Base-by-base conservation (phyloP, 2,888 invertebrate genomes). In the Capitulum mitella region DNA sequence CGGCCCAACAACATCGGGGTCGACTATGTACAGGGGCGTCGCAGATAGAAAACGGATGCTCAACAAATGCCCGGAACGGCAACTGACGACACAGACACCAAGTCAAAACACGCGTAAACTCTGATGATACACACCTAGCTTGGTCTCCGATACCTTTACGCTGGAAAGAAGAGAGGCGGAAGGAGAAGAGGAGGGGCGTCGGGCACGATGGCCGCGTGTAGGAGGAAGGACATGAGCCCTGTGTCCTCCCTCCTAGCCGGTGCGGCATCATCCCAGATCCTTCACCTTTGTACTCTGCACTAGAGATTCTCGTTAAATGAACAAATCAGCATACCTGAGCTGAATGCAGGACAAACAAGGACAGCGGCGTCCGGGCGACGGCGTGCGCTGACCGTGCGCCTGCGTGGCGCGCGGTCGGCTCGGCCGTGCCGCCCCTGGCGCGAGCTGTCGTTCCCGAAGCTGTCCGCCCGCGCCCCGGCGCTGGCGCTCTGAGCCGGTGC, bases 201-300 rank as follows among this genome's bases (percentile, higher is more conserved):
- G n/a, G 8, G 70, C 6, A 5, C 37, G 37, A 37, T 37, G 37
- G 5, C 10, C 70, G 70, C 70, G 22, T 22, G 70, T 37, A 70
- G 70, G 37, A 12, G 37, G 26, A 29, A 70, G 70, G 70, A 34
- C 70, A 70, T 70, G 70, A 70, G 70, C 70, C 70, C 70, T 70
- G 19, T 70, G 70, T 37, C 70, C 70, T 70, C 16, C 16, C 37
- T n/a, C 70, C 70, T 70, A 70, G 37, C 19, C 8, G 37, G 34
- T n/a, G 70, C 70, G 70, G 1, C 70, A 70, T 70, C 70, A 26
- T 37, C 70, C 37, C 32, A 37, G 16, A 37, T 29, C 37, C 10
- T 22, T n/a, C 70, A 29, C 70, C 19, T 70, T 70, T 37, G 70
- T 70, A 70, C 70, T 70, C 70, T 37, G 37, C 70, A 37, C 34